Percentiles rank a stretch among this genome's conserved stretches.
Conservation (phyloP, 2,797 vertebrate species). For the Meriones psammophilus region DNA sequence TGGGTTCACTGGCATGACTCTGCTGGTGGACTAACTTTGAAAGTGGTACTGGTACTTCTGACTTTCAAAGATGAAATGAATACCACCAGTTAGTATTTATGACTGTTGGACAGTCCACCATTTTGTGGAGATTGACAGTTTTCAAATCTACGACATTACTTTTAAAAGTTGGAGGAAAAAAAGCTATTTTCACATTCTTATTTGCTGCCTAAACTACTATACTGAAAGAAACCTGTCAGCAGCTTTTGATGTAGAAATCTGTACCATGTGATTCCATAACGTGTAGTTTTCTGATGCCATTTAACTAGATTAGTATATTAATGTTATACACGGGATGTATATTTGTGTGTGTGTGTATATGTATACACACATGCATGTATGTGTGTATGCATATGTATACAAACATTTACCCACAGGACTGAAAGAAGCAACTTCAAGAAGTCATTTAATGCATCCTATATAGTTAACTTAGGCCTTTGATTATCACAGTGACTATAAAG, state of each 20-base stretch:
- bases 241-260: conserved; percentile 5
- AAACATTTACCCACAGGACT: not conserved
- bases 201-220: conserved; percentile 34
- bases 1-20: not conserved
- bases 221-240: not conserved
- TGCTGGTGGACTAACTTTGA: not conserved
- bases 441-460: not conserved
- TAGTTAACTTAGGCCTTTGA: conserved; percentile 26
- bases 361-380: not conserved
- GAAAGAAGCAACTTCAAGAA: conserved; percentile 13
- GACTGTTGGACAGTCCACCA: not conserved
- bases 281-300: conserved; percentile 9
- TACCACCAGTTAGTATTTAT: not conserved
- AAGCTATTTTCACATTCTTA: conserved; percentile 37
- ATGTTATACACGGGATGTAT: not conserved
- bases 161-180: not conserved
- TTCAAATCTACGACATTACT: conserved; percentile 27
- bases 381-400: not conserved
- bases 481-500: not conserved
- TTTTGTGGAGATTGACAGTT: not conserved
- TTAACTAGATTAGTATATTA: conserved; percentile 54
- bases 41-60: not conserved
- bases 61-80: conserved; percentile 15
- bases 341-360: not conserved
- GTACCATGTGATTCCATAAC: not conserved